Evolutionary conservation across 2,113 vertebrate genomes (phyloP).

Genomic region (Tringa solitaria): DNA sequence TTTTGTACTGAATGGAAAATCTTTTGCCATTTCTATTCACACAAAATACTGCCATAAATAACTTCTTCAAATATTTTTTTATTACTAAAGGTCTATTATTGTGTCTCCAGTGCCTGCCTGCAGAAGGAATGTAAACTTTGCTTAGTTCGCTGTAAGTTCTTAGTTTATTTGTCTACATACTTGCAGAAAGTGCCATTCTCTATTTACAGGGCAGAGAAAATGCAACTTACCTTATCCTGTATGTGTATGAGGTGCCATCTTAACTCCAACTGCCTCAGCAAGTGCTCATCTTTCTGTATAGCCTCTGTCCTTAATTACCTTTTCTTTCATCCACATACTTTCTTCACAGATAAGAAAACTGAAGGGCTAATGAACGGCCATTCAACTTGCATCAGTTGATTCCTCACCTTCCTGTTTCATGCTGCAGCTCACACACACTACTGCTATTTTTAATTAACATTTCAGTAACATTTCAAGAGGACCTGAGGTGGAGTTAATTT

Average conservation of each 20-base stretch:
- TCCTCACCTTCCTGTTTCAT: neutral
- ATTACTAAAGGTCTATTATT: neutral
- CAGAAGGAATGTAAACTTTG: neutral
- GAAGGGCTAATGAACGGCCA: neutral
- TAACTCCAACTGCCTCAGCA: neutral
- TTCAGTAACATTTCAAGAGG: neutral
- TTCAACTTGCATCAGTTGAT: neutral
- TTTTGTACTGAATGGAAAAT: neutral
- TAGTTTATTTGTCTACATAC: neutral
- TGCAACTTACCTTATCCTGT: neutral
- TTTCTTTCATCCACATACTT: neutral
- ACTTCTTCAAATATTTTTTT: neutral
- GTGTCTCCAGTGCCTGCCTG: neutral
- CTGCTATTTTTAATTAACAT: neutral
- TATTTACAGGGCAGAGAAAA: neutral
- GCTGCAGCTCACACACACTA: neutral
- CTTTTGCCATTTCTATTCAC: neutral
- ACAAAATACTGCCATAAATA: neutral
- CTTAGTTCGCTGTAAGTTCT: neutral
- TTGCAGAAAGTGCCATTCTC: neutral
- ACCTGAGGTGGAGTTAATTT: neutral
- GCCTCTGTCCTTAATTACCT: neutral
- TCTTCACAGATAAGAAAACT: neutral
- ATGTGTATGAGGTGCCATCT: neutral
- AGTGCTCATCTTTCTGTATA: neutral